Evolutionary conservation across 2,888 invertebrate species (phyloP), one percentile per base, ranked within the genome.

Genomic region (Bellardia pandia): DNA sequence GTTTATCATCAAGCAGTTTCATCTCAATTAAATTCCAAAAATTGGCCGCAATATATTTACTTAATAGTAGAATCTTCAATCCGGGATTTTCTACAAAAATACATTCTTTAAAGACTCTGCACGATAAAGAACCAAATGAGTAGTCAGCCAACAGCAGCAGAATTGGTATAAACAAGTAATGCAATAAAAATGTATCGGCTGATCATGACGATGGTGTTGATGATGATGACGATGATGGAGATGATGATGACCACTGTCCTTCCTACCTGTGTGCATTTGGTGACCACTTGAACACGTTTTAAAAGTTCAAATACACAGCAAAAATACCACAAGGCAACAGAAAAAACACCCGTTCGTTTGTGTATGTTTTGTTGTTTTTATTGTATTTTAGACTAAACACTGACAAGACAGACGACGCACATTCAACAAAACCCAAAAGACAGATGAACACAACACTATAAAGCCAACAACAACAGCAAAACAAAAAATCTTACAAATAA

Each of bases 261-360:
- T 71, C 56, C 56, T 86, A 86, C 86, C 82, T 86, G 85, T 53
- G 14, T 56, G 33, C 56, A 58, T 64, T 45, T 80, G 62, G n/a
- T 85, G 80, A 64, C 76, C 80, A 85, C 80, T 87, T 81, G 64
- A 85, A 81, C 85, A 87, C 84, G 71, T 76, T 83, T 76, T 51
- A 51, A 76, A 64, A 76, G 74, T 42, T 80, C 48, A 71, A 72
- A 75, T 69, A 71, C 23, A 74, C 64, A 60, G 16, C 16, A 60
- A 14, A 66, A 60, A 76, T 16, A 74, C 81, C 58, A 30, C 45
- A 68, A 74, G 45, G 42, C 62, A 76, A 82, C 77, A 56, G 53
- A 76, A 81, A 80, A 86, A 68, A 84, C 72, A 80, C 80, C 72
- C 77, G 62, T 62, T 68, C 13, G 60, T 45, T 66, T n/a, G n/a